phyloP scores from a whole-genome alignment of 2,113 vertebrate genomes.

The Oryzias melastigma region DNA sequence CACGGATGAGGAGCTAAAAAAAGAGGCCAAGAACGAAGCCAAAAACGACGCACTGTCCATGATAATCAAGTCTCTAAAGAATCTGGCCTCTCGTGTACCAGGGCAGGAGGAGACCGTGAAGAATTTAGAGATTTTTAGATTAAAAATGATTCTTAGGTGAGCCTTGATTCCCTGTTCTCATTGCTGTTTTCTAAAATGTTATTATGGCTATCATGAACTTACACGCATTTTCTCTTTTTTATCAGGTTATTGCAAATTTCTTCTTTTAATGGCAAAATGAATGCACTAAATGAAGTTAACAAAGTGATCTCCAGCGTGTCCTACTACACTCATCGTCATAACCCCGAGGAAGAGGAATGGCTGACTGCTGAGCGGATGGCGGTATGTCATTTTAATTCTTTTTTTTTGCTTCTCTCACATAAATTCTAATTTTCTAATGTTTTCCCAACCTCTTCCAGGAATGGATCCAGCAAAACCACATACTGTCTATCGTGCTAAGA shows the following conservation, averaged over 20 bases:
- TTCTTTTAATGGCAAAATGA: slow-evolving; percentile 99
- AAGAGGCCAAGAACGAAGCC: slow-evolving; percentile 99
- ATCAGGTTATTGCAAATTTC: slow-evolving; percentile 99
- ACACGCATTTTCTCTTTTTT: neutral
- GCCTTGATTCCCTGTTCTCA: slow-evolving; percentile 24
- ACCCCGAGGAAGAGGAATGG: slow-evolving; percentile 98
- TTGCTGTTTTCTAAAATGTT: neutral
- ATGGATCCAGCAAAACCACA: slow-evolving; percentile 99
- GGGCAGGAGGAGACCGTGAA: slow-evolving; percentile 99
- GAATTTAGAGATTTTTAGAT: slow-evolving; percentile 99
- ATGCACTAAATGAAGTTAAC: slow-evolving; percentile 99
- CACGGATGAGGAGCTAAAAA: slow-evolving; percentile 99
- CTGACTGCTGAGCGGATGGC: slow-evolving; percentile 99
- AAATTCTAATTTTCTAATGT: neutral
- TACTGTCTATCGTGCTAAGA: slow-evolving; percentile 95
- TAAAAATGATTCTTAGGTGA: slow-evolving; percentile 99
- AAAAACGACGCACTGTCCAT: slow-evolving; percentile 99
- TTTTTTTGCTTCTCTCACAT: neutral
- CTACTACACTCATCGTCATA: slow-evolving; percentile 97
- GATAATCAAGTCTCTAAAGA: slow-evolving; percentile 99
- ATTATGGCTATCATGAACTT: neutral
- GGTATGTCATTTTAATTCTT: slow-evolving; percentile 64
- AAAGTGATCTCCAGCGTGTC: slow-evolving; percentile 99
- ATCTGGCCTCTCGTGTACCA: slow-evolving; percentile 96
- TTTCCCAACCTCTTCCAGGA: slow-evolving; percentile 76